Conservation (phyloP, 2,113 vertebrate species). For the Shinisaurus crocodilurus region DNA sequence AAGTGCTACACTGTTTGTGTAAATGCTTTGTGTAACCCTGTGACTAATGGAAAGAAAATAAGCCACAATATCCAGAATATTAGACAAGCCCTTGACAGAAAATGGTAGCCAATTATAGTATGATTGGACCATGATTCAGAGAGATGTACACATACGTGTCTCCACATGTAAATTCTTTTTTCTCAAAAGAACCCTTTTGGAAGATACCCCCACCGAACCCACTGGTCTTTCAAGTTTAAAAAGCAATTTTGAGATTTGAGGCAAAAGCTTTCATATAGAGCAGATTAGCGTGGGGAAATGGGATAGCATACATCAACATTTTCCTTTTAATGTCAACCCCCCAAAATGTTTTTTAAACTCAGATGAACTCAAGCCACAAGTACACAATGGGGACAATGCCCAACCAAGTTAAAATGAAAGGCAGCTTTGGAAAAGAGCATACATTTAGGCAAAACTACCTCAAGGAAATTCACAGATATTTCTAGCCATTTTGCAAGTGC, state of each 20-base stretch:
- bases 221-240: not conserved
- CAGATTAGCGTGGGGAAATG: not conserved
- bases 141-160: not conserved
- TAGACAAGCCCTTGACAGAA: not conserved
- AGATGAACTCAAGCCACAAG: not conserved
- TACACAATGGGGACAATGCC: not conserved
- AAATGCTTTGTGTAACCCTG: slow-evolving; percentile 13
- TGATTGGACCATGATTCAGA: not conserved
- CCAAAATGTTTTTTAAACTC: not conserved
- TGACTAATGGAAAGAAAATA: slow-evolving; percentile 33
- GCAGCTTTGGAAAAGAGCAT: not conserved
- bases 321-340: not conserved
- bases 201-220: not conserved
- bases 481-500: not conserved
- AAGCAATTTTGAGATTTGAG: not conserved
- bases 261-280: not conserved
- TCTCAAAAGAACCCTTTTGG: not conserved
- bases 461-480: not conserved
- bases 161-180: not conserved
- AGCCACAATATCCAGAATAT: slow-evolving; percentile 24
- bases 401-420: not conserved
- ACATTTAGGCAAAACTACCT: not conserved
- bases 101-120: slow-evolving; percentile 20
- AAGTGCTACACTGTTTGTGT: slow-evolving; percentile 18
- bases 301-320: not conserved